Conservation (phyloP, 2,888 invertebrate species). For the Drosophila multiciliata region DNA sequence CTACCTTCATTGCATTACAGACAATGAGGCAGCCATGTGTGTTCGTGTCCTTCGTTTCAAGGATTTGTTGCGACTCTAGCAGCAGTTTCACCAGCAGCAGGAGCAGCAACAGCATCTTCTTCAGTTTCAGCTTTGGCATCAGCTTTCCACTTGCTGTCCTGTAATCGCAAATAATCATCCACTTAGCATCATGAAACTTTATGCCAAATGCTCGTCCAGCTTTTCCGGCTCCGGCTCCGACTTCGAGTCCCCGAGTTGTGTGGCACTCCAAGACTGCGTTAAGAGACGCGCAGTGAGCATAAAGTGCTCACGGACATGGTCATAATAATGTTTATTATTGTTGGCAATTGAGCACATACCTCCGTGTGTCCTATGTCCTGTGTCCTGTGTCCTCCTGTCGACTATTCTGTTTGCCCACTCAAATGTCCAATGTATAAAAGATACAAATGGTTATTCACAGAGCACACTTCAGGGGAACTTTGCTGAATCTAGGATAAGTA, state of each 20-base stretch:
- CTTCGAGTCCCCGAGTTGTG: not conserved
- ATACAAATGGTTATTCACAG: slow-evolving; percentile 48
- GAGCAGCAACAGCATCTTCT: not conserved
- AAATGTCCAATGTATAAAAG: slow-evolving; percentile 36
- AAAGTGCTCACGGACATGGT: slow-evolving; percentile 58
- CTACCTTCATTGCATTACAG: slow-evolving; percentile 67
- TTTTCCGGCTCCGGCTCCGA: not conserved
- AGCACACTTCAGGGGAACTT: slow-evolving; percentile 3
- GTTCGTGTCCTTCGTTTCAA: slow-evolving; percentile 69
- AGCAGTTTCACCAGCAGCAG: not conserved
- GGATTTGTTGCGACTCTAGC: slow-evolving; percentile 53
- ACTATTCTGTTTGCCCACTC: slow-evolving; percentile 36
- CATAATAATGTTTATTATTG: slow-evolving; percentile 77
- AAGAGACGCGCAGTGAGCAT: slow-evolving; percentile 60
- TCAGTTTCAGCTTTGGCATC: slow-evolving; percentile 3
- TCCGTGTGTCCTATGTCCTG: slow-evolving; percentile 20
- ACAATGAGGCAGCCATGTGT: slow-evolving; percentile 44
- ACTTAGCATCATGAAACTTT: slow-evolving; percentile 77
- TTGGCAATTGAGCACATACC: slow-evolving; percentile 54
- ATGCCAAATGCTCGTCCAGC: slow-evolving; percentile 61
- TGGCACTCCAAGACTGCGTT: slow-evolving; percentile 33
- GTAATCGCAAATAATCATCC: slow-evolving; percentile 82
- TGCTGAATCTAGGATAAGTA: not conserved
- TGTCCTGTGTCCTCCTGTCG: not conserved
- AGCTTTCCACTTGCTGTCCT: slow-evolving; percentile 42